Base-by-base conservation (phyloP, 2,113 vertebrate genomes). In the Ancistrus triradiatus region DNA sequence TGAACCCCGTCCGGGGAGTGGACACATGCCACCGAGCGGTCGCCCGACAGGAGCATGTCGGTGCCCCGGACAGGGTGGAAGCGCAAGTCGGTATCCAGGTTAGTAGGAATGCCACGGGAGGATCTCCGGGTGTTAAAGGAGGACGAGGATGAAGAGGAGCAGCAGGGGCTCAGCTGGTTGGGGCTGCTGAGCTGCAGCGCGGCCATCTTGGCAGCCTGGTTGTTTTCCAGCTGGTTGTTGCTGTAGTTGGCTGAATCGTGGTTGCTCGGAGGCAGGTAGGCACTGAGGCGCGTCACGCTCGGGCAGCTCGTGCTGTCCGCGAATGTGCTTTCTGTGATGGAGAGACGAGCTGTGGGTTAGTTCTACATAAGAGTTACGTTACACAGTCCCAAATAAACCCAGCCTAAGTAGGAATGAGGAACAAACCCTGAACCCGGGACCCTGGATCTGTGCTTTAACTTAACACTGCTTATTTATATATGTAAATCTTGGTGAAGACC, bases 211-310 rank as follows among this genome's bases (percentile, higher is more conserved):
- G 94, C 93, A 49, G 93, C 95, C 78, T 95, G 94, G 85, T 90
- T 95, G 82, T 90, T 95, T 84, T 98, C 95, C 43, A 97, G 90
- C 81, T 97, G 93, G 15, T 98, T 96, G 87, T 98, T 98, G 86
- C 87, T 96, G 87, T 95, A 94, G 83, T 98, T 98, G 83, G 95
- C 95, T 0, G 94, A 93, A 83, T 98, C 95, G 2, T 96, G 95
- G 90, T 85, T 97, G 86, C 90, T 91, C 75, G 95, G 94, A 0
- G 93, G 93, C 78, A 92, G 89, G 82, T 93, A 98, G 78, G 93
- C 89, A 77, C 91, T 97, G 76, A 98, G 89, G 4, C 92, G 93
- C 53, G 94, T 86, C 0, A 88, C 87, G 56, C 88, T 92, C 79
- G 95, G 86, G 44, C 93, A 92, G 72, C 91, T 86, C 0, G 91